These are phyloP conservation scores for Zingel zingel DNA, from an alignment of 2,113 vertebrate species.

Conservation along the genomic window DNA sequence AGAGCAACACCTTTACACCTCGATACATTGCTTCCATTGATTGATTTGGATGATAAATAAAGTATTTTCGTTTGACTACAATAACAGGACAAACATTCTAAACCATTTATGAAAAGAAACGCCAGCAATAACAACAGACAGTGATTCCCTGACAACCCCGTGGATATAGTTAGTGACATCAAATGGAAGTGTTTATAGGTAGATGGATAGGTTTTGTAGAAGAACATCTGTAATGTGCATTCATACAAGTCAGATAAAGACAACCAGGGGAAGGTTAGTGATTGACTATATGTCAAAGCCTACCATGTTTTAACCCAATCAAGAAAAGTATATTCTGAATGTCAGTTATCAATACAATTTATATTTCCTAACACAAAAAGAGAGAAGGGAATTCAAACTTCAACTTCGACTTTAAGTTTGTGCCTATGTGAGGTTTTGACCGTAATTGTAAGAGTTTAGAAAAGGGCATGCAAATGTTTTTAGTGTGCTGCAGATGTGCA, in stretches of 20 bases:
- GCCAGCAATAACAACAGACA: background rate
- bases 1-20: no score
- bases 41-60: no score
- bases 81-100: background rate
- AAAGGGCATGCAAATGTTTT: background rate
- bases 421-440: background rate
- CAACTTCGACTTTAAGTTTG: background rate
- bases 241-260: slow-evolving; percentile 1
- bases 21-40: no score
- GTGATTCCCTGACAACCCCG: background rate
- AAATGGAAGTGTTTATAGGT: background rate
- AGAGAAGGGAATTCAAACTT: background rate
- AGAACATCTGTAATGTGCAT: slow-evolving; percentile 13
- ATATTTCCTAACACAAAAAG: background rate
- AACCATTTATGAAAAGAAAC: background rate
- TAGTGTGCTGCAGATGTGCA: background rate
- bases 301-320: background rate
- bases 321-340: slow-evolving; percentile 1
- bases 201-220: background rate
- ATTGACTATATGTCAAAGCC: background rate
- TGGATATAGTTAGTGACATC: background rate
- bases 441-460: background rate
- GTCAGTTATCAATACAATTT: background rate
- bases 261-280: background rate
- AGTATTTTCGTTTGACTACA: background rate